Conservation (phyloP, 1,140 invertebrate species). For the Brachionus koreanus region DNA sequence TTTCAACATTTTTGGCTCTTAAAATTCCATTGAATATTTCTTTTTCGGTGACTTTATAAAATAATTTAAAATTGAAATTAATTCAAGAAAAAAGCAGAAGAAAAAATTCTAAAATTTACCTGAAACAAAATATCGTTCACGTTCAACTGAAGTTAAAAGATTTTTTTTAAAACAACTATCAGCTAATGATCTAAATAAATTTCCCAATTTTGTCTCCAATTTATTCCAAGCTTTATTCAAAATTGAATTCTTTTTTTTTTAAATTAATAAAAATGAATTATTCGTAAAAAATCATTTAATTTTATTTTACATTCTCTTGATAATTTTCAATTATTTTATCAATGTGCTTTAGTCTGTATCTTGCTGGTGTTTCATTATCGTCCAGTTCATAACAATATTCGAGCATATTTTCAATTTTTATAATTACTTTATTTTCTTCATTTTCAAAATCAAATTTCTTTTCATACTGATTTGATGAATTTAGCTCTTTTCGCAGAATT, state of each 20-base stretch:
- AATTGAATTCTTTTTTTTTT: background rate
- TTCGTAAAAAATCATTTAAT: background rate
- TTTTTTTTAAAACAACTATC: conserved; percentile 20
- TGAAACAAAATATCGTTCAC: conserved; percentile 9
- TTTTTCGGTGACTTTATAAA: conserved; percentile 35
- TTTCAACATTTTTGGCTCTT: background rate
- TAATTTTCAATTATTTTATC: background rate
- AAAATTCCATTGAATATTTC: conserved; percentile 42
- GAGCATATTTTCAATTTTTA: conserved; percentile 7
- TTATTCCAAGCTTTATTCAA: background rate
- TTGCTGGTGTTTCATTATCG: conserved; percentile 25
- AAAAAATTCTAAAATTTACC: background rate
- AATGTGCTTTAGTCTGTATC: conserved; percentile 12
- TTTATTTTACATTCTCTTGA: background rate
- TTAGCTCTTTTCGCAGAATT: background rate
- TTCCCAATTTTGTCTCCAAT: conserved; percentile 3
- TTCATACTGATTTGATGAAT: background rate
- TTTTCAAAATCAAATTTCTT: background rate
- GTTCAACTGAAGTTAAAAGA: background rate
- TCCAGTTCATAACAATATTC: conserved; percentile 30
- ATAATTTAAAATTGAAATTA: no score
- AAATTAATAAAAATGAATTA: background rate
- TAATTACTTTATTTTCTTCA: background rate
- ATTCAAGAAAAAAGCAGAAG: no score
- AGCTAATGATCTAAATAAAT: conserved; percentile 20